These are phyloP conservation scores for Tetropium fuscum DNA, from an alignment of 2,888 invertebrate genomes.

Conservation along the genomic window DNA sequence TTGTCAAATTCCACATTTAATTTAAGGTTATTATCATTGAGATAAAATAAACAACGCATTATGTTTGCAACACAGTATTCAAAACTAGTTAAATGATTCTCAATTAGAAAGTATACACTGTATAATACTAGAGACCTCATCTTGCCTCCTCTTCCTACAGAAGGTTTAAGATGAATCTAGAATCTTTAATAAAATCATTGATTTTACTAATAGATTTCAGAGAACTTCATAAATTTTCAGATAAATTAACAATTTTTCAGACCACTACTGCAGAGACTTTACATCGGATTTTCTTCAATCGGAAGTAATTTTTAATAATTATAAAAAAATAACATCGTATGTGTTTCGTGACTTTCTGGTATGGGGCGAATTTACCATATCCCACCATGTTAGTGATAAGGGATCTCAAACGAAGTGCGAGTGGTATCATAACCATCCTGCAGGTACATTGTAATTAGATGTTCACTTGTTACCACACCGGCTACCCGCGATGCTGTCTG, in stretches of 20 bases:
- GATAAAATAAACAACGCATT: slow-evolving; percentile 2
- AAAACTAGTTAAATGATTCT: slow-evolving; percentile 3
- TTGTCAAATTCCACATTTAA: slow-evolving; percentile 2
- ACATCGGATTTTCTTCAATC: background rate
- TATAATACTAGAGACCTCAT: slow-evolving; percentile 2
- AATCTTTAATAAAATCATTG: too few relatives aligned
- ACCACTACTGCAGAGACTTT: background rate
- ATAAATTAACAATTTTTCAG: background rate
- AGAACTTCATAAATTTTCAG: too few relatives aligned
- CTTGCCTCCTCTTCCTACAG: background rate
- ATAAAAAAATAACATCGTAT: too few relatives aligned
- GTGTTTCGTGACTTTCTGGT: too few relatives aligned
- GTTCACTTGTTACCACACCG: slow-evolving; percentile 13
- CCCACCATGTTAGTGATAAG: slow-evolving; percentile 4
- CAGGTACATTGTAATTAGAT: slow-evolving; percentile 17
- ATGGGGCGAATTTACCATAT: slow-evolving; percentile 1
- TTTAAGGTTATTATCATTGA: background rate
- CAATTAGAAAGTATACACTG: slow-evolving; percentile 4
- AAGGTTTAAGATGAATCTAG: too few relatives aligned
- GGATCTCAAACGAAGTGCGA: slow-evolving; percentile 16
- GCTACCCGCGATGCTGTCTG: slow-evolving; percentile 19
- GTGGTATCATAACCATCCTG: slow-evolving; percentile 17
- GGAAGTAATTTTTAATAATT: background rate
- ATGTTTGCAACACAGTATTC: background rate
- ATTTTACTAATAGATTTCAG: too few relatives aligned